Percentiles rank a stretch among this genome's conserved stretches.
phyloP scores from a whole-genome alignment of 1,140 invertebrate genomes.

The Brachionus rotundiformis region DNA sequence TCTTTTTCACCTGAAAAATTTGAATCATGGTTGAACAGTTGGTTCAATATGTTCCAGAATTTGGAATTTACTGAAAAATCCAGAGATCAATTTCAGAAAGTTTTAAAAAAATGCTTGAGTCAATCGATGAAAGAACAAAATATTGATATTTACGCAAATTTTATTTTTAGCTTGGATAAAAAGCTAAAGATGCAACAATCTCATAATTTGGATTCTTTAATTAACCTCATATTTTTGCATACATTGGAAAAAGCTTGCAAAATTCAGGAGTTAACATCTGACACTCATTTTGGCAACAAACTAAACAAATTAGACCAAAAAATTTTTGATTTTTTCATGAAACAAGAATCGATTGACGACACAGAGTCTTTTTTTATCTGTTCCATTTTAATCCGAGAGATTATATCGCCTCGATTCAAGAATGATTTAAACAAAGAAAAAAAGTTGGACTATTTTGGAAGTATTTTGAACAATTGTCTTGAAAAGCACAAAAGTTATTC shows the following conservation, averaged over 20 bases:
- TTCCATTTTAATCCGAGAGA: not conserved
- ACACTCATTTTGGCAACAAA: not conserved
- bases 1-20: not conserved
- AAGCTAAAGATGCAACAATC: not conserved
- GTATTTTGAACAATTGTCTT: not conserved
- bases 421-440: not conserved
- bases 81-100: not conserved
- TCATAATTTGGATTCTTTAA: not conserved
- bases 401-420: not conserved
- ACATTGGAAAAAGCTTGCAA: slow-evolving; percentile 4
- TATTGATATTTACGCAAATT: not conserved
- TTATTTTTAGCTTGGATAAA: not conserved
- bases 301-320: not conserved
- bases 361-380: not conserved
- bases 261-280: not conserved
- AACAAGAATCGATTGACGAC: not conserved
- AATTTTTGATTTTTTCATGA: not conserved
- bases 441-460: not conserved
- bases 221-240: not conserved
- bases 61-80: not conserved
- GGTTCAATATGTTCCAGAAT: not conserved
- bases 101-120: not conserved
- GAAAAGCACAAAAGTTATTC: not conserved
- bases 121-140: slow-evolving; percentile 21
- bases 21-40: slow-evolving; percentile 21